Evolutionary conservation across 2,113 vertebrate genomes (phyloP), one percentile per base, ranked within the genome.

Genomic region (Leucopternis melanops): DNA sequence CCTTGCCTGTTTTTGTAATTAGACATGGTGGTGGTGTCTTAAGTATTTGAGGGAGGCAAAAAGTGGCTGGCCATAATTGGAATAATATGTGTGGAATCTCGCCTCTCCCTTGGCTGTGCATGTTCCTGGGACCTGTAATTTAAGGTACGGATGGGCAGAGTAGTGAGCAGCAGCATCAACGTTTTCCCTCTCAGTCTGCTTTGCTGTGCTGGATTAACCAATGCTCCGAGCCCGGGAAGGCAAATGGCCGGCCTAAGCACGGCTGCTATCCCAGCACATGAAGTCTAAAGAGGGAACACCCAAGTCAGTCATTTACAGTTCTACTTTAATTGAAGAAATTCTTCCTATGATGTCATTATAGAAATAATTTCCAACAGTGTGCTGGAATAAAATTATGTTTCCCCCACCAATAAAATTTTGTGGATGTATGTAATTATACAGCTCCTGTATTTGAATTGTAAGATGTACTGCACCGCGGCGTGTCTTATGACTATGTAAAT

Each of bases 401-500:
- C 42, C 34, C 23, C 23, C 18, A 32, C 62, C 88, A 78, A 91
- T 77, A 95, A 89, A 45, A 82, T 75, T 72, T 73, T 86, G 31
- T 42, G 69, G n/a, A 78, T 69, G 49, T 42, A 32, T 47, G 81
- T 54, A 95, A 95, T 96, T 80, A 88, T 27, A 57, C 19, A 71
- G 90, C 40, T 93, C 73, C 69, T 84, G 23, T 65, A 69, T 81
- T 84, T 45, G 83, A 90, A 84, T 62, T 66, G 22, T 27, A 80
- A 91, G 66, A 85, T 27, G 74, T 34, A 70, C 66, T 62, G 78
- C 62, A 85, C 85, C 73, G 32, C 31, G 31, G 32, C 4, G 3
- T 71, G 54, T 88, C 92, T 94, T 90, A 95, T 11, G 62, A 92
- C 74, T 86, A 85, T 70, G 78, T 77, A 94, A 95, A 97, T 96